Evolutionary conservation across 2,113 vertebrate genomes (phyloP).

Genomic region (Plectropomus leopardus): DNA sequence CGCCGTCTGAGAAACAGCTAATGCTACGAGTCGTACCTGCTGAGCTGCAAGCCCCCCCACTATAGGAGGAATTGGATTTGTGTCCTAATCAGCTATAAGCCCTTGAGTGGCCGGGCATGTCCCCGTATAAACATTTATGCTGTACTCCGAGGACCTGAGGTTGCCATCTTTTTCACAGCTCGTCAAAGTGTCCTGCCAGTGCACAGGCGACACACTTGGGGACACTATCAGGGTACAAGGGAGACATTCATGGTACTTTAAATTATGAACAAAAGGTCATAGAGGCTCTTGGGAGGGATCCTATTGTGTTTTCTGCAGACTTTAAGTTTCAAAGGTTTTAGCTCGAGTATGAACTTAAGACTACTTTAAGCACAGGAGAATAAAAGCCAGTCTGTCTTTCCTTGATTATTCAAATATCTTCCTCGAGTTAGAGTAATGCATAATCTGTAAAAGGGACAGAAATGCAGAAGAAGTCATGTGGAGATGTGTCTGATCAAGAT

Average conservation of each 20-base stretch:
- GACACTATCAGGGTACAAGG: slow-evolving; percentile 30
- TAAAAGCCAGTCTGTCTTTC: slow-evolving; percentile 38
- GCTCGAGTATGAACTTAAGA: slow-evolving; percentile 32
- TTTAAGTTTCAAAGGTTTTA: slow-evolving; percentile 56
- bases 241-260: slow-evolving; percentile 50
- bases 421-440: slow-evolving; percentile 22
- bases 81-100: slow-evolving; percentile 72
- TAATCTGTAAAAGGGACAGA: slow-evolving; percentile 2
- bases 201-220: slow-evolving; percentile 33
- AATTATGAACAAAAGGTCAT: slow-evolving; percentile 62
- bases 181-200: slow-evolving; percentile 52
- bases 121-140: slow-evolving; percentile 50
- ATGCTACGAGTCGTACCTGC: slow-evolving; percentile 58
- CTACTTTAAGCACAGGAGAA: slow-evolving; percentile 25
- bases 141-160: slow-evolving; percentile 46
- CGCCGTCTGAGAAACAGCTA: slow-evolving; percentile 47
- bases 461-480: neutral
- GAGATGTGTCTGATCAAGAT: slow-evolving; percentile 28
- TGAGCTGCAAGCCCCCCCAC: slow-evolving; percentile 42
- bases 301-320: slow-evolving; percentile 32
- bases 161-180: slow-evolving; percentile 51
- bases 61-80: slow-evolving; percentile 77
- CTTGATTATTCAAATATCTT: slow-evolving; percentile 49
- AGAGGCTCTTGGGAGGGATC: slow-evolving; percentile 46
- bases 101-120: slow-evolving; percentile 65